phyloP scores from a whole-genome alignment of 2,888 invertebrate genomes.

The Arrhopalites spinosus region DNA sequence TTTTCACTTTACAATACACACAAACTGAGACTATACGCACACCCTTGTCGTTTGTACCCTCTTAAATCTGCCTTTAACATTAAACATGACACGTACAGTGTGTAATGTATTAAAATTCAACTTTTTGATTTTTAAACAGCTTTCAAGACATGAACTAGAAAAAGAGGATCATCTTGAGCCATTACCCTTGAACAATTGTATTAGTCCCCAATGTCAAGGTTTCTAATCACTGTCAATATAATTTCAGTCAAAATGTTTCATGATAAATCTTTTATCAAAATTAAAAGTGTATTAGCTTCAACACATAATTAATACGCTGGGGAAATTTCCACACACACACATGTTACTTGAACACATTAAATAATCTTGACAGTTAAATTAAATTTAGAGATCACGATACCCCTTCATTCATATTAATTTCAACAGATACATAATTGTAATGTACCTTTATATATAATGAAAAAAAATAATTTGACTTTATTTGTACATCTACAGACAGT shows the following conservation, averaged over 20 bases:
- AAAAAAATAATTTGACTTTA: neutral
- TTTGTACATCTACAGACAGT: too few species aligned
- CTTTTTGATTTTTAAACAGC: too few species aligned
- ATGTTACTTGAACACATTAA: neutral
- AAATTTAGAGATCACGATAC: neutral
- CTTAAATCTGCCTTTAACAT: too few species aligned
- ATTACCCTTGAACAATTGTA: too few species aligned
- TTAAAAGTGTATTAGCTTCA: slow-evolving; percentile 8
- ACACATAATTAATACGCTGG: neutral
- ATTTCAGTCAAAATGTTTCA: too few species aligned
- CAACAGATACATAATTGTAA: too few species aligned
- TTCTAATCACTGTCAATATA: neutral
- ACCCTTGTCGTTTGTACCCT: too few species aligned
- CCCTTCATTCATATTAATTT: neutral
- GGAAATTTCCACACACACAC: neutral
- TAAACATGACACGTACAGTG: too few species aligned
- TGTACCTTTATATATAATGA: neutral
- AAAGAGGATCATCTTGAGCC: too few species aligned
- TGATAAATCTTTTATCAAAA: neutral
- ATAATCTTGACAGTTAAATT: slow-evolving; percentile 12
- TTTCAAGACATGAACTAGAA: too few species aligned
- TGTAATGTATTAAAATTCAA: too few species aligned
- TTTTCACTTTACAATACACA: too few species aligned
- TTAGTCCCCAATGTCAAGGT: slow-evolving; percentile 7
- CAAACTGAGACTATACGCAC: neutral